Percentiles rank a stretch among this genome's conserved stretches.
Conservation (phyloP, 2,113 vertebrate species). For the Theropithecus gelada region DNA sequence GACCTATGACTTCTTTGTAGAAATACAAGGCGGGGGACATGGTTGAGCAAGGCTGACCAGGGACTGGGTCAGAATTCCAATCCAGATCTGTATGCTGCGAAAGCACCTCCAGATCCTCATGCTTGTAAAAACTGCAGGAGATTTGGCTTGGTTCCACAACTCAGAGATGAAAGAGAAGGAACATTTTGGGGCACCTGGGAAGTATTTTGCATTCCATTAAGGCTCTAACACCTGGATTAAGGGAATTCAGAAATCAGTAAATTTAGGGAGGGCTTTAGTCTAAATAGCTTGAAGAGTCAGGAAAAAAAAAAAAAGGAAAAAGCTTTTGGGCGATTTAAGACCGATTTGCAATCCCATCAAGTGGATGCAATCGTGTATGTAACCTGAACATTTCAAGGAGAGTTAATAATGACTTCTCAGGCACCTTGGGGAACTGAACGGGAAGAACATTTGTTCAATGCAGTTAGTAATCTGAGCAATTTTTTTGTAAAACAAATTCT, state of each 20-base stretch:
- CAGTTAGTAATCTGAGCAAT: constrained; percentile 42
- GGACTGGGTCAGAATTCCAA: not conserved
- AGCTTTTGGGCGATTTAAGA: constrained; percentile 58
- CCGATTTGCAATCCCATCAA: constrained; percentile 57
- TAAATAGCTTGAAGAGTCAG: constrained; percentile 58
- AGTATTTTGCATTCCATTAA: constrained; percentile 53
- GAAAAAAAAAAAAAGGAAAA: not conserved
- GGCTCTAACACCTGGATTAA: constrained; percentile 40
- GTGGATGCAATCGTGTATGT: constrained; percentile 57
- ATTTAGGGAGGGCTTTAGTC: not conserved
- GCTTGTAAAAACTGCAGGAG: not conserved
- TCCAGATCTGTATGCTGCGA: not conserved
- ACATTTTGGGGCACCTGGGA: constrained; percentile 30
- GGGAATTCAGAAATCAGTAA: constrained; percentile 53
- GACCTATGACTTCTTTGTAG: not conserved
- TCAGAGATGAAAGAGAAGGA: not conserved
- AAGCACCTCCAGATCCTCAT: not conserved
- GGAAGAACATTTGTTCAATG: constrained; percentile 50
- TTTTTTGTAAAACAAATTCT: constrained; percentile 15
- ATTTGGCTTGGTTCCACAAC: not conserved
- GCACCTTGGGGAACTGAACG: not conserved
- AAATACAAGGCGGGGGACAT: not conserved
- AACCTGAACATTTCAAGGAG: constrained; percentile 45
- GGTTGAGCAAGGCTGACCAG: not conserved
- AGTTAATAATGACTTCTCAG: constrained; percentile 61